Base-by-base conservation (phyloP, 2,888 invertebrate genomes). In the Sminthurides aquaticus region DNA sequence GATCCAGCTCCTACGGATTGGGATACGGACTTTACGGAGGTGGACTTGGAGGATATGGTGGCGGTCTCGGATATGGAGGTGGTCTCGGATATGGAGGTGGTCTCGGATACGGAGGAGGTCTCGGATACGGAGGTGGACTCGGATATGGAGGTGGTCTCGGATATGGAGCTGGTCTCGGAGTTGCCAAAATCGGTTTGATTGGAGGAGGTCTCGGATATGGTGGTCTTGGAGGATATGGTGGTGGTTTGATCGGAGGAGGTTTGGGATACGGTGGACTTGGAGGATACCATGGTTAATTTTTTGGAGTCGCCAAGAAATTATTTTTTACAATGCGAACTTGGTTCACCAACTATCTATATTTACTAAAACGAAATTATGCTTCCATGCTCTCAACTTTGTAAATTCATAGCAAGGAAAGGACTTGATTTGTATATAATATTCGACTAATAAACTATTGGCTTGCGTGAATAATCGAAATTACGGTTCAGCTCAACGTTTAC, bases 21-120 rank as follows among this genome's bases (percentile, higher is more conserved):
- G 63, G 63, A 11, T 63, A 63, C 28, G 63, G 63, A n/a, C 24
- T 63, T 2, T 63, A 63, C 24, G 59, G 54, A 25, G 64, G 64
- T 5, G 34, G 29, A 20, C 34, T 54, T 24, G n/a, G n/a, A n/a
- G 22, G 25, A n/a, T 52, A 52, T 8, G 62, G 62, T 43, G 26
- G 5, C 11, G 61, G 62, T n/a, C 60, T 60, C 20, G 60, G 60
- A 20, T 49, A 60, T n/a, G 48, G 48, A 1, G 52, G 11, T 52
- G 43, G 59, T 20, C 59, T 58, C 25, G 2, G 2, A 56, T 22
- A 2, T n/a, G n/a, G n/a, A n/a, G 56, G 56, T 18, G 24, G 27
- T 25, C n/a, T 24, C 25, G 28, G 27, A 27, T 57, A 57, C 28
- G 57, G 59, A 20, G 59, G 8, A 3, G 60, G 60, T 48, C 49